A percentile compares a stretch with the other conserved stretches of the same genome.
phyloP scores from a whole-genome alignment of 2,797 vertebrate species.

The Pitangus sulphuratus region DNA sequence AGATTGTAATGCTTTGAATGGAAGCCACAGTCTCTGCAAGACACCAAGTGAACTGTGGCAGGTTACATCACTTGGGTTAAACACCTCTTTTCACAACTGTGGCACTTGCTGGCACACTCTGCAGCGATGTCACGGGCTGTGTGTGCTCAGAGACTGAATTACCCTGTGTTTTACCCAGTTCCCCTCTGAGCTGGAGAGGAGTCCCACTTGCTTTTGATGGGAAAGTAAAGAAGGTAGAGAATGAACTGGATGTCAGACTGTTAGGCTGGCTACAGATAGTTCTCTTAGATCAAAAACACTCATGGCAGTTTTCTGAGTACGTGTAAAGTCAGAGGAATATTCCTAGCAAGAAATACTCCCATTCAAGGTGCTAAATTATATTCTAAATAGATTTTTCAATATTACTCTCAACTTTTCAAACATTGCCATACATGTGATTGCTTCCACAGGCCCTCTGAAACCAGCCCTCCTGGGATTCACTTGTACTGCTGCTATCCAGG shows the following conservation, averaged over 20 bases:
- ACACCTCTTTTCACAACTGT: neutral
- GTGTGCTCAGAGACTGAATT: neutral
- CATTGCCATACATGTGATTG: rapidly evolving
- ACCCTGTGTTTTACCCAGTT: neutral
- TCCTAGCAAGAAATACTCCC: neutral
- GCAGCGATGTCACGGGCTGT: neutral
- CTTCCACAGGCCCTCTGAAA: neutral
- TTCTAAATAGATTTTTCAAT: neutral
- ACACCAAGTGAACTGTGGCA: neutral
- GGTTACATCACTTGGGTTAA: neutral
- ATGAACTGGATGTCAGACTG: neutral
- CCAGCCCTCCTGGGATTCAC: neutral
- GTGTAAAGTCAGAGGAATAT: neutral
- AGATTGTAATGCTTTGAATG: conserved; percentile 1
- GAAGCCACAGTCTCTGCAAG: neutral
- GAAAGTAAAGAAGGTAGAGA: neutral
- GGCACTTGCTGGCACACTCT: neutral
- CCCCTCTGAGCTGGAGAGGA: neutral
- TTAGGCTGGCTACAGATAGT: neutral
- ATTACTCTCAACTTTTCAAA: neutral
- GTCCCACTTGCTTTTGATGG: neutral
- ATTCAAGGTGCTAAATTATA: neutral
- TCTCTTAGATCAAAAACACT: neutral
- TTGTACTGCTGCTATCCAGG: neutral
- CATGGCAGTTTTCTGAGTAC: neutral